A percentile compares a stretch with the other conserved stretches of the same genome.
phyloP scores from a whole-genome alignment of 2,113 vertebrate genomes.

The Thamnaconus septentrionalis region DNA sequence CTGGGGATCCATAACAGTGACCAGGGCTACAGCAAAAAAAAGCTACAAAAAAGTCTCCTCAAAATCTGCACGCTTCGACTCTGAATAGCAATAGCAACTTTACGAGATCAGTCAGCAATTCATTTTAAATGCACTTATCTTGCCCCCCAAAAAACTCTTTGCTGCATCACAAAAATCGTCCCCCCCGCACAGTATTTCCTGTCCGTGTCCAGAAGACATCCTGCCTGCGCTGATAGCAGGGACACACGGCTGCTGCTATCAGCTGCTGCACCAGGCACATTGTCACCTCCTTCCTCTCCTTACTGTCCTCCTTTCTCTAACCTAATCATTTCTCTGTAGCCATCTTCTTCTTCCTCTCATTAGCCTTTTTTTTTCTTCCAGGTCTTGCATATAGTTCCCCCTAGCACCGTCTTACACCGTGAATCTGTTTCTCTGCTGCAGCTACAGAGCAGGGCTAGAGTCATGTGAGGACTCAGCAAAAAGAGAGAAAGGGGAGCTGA shows the following conservation, averaged over 20 bases:
- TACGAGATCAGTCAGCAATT: background rate
- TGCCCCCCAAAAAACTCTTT: background rate
- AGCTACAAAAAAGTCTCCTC: too few species aligned
- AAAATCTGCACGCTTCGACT: too few species aligned
- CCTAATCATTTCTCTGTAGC: slow-evolving; percentile 41
- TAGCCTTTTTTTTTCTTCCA: slow-evolving; percentile 30
- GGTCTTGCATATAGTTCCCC: slow-evolving; percentile 17
- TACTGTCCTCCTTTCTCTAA: slow-evolving; percentile 58
- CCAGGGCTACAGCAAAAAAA: slow-evolving; percentile 11
- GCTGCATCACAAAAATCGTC: slow-evolving; percentile 10
- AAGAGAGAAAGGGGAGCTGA: slow-evolving; percentile 37
- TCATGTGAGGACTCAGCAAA: slow-evolving; percentile 70
- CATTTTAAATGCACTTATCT: too few species aligned
- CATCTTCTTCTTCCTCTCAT: slow-evolving; percentile 10
- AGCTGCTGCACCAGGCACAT: slow-evolving; percentile 23
- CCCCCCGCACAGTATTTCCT: background rate
- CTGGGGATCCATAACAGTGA: slow-evolving; percentile 75
- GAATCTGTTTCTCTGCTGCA: slow-evolving; percentile 49
- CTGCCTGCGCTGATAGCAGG: too few species aligned
- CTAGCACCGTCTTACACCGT: slow-evolving; percentile 17
- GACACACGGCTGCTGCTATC: background rate
- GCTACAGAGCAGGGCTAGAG: slow-evolving; percentile 44
- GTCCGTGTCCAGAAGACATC: slow-evolving; percentile 1
- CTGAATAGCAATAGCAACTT: background rate
- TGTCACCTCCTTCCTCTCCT: slow-evolving; percentile 20